phyloP scores from a whole-genome alignment of 2,888 invertebrate species.

The Spodoptera littoralis region DNA sequence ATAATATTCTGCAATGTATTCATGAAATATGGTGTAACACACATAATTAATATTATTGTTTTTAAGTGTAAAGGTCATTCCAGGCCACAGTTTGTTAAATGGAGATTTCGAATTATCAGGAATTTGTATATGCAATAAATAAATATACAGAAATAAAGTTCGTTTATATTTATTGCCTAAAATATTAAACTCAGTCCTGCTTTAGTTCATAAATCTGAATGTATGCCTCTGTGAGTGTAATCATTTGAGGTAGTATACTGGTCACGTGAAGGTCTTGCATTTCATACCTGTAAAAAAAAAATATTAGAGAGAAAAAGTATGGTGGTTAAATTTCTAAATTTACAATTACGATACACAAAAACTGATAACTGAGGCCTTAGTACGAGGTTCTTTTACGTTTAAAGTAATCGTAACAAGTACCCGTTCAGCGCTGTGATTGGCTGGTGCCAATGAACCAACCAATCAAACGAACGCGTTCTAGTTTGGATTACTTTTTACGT shows the following conservation, averaged over 20 bases:
- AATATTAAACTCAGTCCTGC: constrained; percentile 73
- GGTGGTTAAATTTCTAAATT: no score
- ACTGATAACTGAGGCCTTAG: no score
- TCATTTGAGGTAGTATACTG: constrained; percentile 99
- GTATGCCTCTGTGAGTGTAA: constrained; percentile 99
- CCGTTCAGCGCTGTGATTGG: no score
- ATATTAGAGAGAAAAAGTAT: neutral
- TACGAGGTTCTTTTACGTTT: no score
- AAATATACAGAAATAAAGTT: constrained; percentile 68
- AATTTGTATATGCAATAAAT: constrained; percentile 84
- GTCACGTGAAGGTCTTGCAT: constrained; percentile 99
- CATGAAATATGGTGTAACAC: constrained; percentile 66
- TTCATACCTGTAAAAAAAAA: constrained; percentile 89
- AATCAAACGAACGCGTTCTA: no score
- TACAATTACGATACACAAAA: no score
- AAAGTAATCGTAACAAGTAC: no score
- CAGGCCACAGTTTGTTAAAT: constrained; percentile 73
- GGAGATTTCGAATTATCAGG: constrained; percentile 65
- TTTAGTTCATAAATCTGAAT: constrained; percentile 95
- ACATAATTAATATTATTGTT: constrained; percentile 60
- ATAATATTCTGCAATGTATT: constrained; percentile 62
- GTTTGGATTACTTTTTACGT: no score
- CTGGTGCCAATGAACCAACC: no score
- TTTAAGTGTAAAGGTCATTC: constrained; percentile 77
- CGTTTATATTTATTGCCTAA: constrained; percentile 61